phyloP scores from a whole-genome alignment of 2,113 vertebrate genomes.

The Ceyx melanurus region DNA sequence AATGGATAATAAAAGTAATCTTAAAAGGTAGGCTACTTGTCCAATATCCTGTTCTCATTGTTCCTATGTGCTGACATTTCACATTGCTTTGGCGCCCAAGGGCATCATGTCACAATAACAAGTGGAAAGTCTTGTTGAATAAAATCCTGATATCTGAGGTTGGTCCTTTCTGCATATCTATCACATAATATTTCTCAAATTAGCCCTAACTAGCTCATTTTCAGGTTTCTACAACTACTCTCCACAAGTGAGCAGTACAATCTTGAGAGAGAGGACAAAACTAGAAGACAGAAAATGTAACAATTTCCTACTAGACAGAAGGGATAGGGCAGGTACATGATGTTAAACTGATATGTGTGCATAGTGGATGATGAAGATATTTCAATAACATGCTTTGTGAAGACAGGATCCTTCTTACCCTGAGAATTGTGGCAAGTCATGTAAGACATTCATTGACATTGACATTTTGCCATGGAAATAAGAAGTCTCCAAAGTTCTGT shows the following conservation, averaged over 20 bases:
- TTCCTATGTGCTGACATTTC: background rate
- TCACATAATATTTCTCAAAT: background rate
- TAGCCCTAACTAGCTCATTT: background rate
- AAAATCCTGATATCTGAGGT: background rate
- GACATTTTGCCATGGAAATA: background rate
- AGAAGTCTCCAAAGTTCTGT: background rate
- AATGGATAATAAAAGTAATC: too few relatives aligned
- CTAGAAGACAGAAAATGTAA: background rate
- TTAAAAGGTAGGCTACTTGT: background rate
- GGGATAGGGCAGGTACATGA: background rate
- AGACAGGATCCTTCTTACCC: background rate
- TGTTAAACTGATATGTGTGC: background rate
- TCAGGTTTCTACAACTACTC: background rate
- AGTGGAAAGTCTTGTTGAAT: too few relatives aligned
- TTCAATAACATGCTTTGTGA: background rate
- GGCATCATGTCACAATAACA: background rate
- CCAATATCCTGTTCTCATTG: background rate
- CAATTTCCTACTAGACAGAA: background rate
- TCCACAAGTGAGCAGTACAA: rapidly evolving
- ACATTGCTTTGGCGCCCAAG: background rate
- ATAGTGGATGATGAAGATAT: background rate
- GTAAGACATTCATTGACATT: background rate
- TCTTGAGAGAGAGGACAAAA: background rate
- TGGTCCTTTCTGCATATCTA: background rate
- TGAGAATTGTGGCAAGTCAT: background rate